Evolutionary conservation across 2,888 invertebrate species (phyloP), one percentile per base, ranked within the genome.

Genomic region (Helicoverpa assulta): DNA sequence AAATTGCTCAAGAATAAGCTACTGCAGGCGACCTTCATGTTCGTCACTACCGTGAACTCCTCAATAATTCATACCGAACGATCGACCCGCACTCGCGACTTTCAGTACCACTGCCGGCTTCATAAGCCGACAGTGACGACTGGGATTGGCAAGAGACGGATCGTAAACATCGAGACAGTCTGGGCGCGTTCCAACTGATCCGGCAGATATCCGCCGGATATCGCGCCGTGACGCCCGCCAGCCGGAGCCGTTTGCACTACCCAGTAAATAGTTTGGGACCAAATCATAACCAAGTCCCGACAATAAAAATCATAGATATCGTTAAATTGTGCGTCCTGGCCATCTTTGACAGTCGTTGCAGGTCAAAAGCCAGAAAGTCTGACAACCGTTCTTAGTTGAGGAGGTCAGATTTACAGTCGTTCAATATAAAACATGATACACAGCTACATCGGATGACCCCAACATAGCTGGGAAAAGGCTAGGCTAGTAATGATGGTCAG

Each of bases 201-300:
- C 26, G 52, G 43, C 58, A 51, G 67, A 67, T 67, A 72, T 72
- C 81, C 72, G 78, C 26, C 73, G 78, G 78, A 72, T 29, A 71
- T 58, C 64, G 59, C 56, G 18, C 16, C 56, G 76, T 53, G 50
- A 53, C 53, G 53, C 19, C 8, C 47, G 16, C 56, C 29, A 10
- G 55, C 53, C 62, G 7, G 71, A 77, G 55, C 67, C 77, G 62
- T 50, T 55, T 52, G 47, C 52, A 56, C 55, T 40, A 51, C 14
- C 0, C 47, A n/a, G 29, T 61, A 57, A 72, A 47, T 73, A 59
- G 7, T 33, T 55, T 65, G 33, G 1, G 6, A 33, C 33, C 6
- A 33, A 8, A 33, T 33, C 33, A 33, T 6, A 33, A 33, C 33
- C 33, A 6, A 6, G 33, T 33, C 3, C 37, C 12, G 37, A 37